A percentile compares a stretch with the other conserved stretches of the same genome.
These are phyloP conservation scores for Acleris laterana DNA, from an alignment of 2,888 invertebrate genomes.

Conservation along the genomic window DNA sequence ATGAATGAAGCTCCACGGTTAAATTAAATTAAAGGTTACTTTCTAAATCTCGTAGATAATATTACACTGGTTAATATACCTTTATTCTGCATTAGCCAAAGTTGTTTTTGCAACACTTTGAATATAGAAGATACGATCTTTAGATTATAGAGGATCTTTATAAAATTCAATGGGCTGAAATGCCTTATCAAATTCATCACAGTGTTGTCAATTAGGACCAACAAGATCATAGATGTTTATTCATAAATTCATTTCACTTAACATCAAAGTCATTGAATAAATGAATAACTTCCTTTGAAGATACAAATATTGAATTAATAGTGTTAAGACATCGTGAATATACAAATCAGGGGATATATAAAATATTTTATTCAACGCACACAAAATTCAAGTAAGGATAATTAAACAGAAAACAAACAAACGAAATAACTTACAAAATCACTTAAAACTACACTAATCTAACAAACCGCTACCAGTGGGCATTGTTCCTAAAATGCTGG, in stretches of 20 bases:
- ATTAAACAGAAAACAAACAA: too few relatives aligned
- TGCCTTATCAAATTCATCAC: constrained; percentile 16
- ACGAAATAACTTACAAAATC: too few relatives aligned
- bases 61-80: not conserved
- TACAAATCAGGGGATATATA: too few relatives aligned
- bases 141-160: not conserved
- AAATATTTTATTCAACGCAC: too few relatives aligned
- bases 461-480: too few relatives aligned
- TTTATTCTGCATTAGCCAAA: not conserved
- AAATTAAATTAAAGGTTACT: constrained; percentile 16
- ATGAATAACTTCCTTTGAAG: too few relatives aligned
- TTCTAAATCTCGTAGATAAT: not conserved
- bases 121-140: not conserved
- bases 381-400: too few relatives aligned
- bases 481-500: too few relatives aligned
- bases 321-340: too few relatives aligned
- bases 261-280: too few relatives aligned
- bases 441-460: too few relatives aligned
- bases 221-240: not conserved
- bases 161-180: constrained; percentile 21
- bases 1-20: constrained; percentile 13
- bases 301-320: too few relatives aligned
- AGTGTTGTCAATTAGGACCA: constrained; percentile 6
- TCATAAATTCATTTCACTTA: not conserved
- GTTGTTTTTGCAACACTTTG: not conserved